Evolutionary conservation across 2,888 invertebrate genomes (phyloP).

Genomic region (Nymphalis urticae): DNA sequence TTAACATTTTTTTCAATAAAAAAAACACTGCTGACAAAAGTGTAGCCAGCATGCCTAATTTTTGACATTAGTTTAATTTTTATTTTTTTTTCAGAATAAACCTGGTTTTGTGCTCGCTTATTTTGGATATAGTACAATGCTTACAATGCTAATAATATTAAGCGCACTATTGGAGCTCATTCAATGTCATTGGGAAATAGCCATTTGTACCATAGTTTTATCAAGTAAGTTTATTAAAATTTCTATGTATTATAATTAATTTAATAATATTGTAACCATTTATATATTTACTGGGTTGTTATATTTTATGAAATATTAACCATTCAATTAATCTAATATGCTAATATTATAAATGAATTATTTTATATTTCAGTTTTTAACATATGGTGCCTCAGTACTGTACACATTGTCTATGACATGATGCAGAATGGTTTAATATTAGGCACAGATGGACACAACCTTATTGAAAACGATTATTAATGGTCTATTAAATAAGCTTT

Average conservation of each 20-base stretch:
- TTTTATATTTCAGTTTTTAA: conserved; percentile 13
- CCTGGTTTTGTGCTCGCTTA: conserved; percentile 19
- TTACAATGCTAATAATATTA: conserved; percentile 9
- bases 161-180: conserved; percentile 15
- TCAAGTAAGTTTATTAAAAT: conserved; percentile 10
- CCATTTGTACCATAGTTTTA: background rate
- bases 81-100: conserved; percentile 8
- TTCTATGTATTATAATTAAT: background rate
- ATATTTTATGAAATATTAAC: too few relatives aligned
- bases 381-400: conserved; percentile 2
- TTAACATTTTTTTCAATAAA: too few relatives aligned
- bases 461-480: conserved; percentile 16
- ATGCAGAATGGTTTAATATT: conserved; percentile 14
- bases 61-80: too few relatives aligned
- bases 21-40: too few relatives aligned
- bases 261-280: background rate
- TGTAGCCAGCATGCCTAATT: too few relatives aligned
- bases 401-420: conserved; percentile 12
- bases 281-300: too few relatives aligned
- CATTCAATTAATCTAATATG: too few relatives aligned
- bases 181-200: conserved; percentile 14
- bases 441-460: background rate
- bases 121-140: conserved; percentile 21
- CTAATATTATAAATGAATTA: too few relatives aligned
- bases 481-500: too few relatives aligned